Evolutionary conservation across 2,797 vertebrate species (phyloP).

Genomic region (Chiloscyllium punctatum): DNA sequence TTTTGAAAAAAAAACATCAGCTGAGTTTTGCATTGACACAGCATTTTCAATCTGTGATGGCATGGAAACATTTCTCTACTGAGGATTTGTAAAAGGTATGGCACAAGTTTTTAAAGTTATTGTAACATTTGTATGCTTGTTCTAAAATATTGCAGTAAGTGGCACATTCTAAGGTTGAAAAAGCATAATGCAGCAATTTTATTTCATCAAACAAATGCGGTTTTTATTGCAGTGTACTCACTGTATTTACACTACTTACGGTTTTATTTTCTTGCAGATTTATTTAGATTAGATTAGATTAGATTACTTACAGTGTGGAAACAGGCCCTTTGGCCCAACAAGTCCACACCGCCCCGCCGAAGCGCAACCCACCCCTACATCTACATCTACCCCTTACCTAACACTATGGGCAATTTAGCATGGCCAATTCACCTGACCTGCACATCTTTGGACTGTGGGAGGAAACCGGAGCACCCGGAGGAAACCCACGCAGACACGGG

Average conservation of each 20-base stretch:
- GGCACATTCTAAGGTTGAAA: neutral
- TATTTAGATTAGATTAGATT: too few relatives aligned
- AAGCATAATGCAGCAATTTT: neutral
- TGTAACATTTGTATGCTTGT: neutral
- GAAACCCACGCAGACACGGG: too few relatives aligned
- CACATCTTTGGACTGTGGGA: too few relatives aligned
- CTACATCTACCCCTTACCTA: too few relatives aligned
- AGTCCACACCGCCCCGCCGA: too few relatives aligned
- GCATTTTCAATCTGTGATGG: neutral
- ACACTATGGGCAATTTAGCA: too few relatives aligned
- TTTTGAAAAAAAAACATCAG: neutral
- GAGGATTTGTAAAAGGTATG: neutral
- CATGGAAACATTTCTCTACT: neutral
- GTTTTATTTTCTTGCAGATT: neutral
- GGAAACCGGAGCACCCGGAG: too few relatives aligned
- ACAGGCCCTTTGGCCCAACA: too few relatives aligned
- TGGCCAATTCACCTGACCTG: too few relatives aligned
- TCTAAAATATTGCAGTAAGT: neutral
- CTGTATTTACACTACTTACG: neutral
- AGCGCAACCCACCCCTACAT: too few relatives aligned
- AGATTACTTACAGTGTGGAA: too few relatives aligned
- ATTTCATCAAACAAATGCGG: too few relatives aligned
- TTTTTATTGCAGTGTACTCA: neutral
- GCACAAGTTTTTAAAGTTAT: neutral
- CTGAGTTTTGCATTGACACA: neutral